Conservation (phyloP, 2,888 invertebrate species). For the Lasiommata megera region DNA sequence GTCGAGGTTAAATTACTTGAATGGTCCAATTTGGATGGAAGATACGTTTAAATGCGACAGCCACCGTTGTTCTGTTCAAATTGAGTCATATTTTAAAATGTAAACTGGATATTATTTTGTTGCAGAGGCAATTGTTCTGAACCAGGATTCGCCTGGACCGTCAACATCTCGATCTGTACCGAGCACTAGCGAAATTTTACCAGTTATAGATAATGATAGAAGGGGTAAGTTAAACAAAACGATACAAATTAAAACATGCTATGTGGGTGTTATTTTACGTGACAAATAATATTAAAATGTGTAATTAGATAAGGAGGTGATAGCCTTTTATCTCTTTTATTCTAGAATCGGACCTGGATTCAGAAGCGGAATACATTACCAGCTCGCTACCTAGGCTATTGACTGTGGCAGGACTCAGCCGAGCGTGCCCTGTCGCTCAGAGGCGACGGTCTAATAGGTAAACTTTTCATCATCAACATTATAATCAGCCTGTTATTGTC, state of each 20-base stretch:
- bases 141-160: constrained; percentile 39
- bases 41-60: too few relatives aligned
- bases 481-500: too few relatives aligned
- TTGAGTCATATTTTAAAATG: background rate
- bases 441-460: constrained; percentile 71
- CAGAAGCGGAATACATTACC: constrained; percentile 30
- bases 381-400: constrained; percentile 40
- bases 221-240: constrained; percentile 32
- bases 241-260: too few relatives aligned
- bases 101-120: background rate
- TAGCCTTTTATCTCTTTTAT: background rate
- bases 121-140: constrained; percentile 42
- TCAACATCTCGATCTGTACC: constrained; percentile 41
- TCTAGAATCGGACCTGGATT: constrained; percentile 26
- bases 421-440: constrained; percentile 46
- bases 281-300: too few relatives aligned
- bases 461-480: too few relatives aligned
- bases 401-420: constrained; percentile 56
- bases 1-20: too few relatives aligned
- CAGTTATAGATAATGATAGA: constrained; percentile 24
- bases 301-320: background rate
- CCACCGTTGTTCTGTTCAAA: too few relatives aligned
- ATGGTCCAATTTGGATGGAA: too few relatives aligned
- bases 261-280: too few relatives aligned
- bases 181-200: constrained; percentile 29